Conservation (phyloP, 2,888 invertebrate species). For the Biston betularia region DNA sequence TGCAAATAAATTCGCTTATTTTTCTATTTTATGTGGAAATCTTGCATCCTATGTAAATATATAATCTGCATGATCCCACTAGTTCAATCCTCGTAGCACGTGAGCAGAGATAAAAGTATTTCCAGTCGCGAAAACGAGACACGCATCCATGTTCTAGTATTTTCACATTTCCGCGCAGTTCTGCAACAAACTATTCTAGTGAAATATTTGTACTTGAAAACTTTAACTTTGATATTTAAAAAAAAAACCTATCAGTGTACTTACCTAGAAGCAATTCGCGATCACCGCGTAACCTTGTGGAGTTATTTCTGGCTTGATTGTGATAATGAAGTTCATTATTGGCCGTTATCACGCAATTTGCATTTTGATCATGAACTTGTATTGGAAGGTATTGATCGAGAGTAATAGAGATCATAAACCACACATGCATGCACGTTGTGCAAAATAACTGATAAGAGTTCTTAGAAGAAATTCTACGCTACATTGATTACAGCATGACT, state of each 20-base stretch:
- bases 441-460: no score
- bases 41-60: slow-evolving; percentile 5
- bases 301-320: slow-evolving; percentile 28
- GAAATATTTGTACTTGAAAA: not conserved
- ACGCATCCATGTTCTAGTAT: no score
- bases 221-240: not conserved
- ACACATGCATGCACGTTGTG: not conserved
- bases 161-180: not conserved
- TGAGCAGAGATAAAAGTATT: no score
- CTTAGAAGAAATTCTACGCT: no score
- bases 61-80: not conserved
- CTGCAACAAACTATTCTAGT: not conserved
- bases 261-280: slow-evolving; percentile 37
- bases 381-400: slow-evolving; percentile 17
- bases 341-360: slow-evolving; percentile 37
- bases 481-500: no score
- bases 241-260: not conserved
- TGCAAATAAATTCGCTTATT: slow-evolving; percentile 17
- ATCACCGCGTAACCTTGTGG: slow-evolving; percentile 31
- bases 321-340: slow-evolving; percentile 33
- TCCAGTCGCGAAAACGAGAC: no score
- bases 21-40: slow-evolving; percentile 8
- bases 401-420: slow-evolving; percentile 2
- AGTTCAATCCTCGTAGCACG: not conserved
- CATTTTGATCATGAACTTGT: slow-evolving; percentile 37